phyloP scores from a whole-genome alignment of 2,797 vertebrate species.

The Periophthalmus magnuspinnatus region DNA sequence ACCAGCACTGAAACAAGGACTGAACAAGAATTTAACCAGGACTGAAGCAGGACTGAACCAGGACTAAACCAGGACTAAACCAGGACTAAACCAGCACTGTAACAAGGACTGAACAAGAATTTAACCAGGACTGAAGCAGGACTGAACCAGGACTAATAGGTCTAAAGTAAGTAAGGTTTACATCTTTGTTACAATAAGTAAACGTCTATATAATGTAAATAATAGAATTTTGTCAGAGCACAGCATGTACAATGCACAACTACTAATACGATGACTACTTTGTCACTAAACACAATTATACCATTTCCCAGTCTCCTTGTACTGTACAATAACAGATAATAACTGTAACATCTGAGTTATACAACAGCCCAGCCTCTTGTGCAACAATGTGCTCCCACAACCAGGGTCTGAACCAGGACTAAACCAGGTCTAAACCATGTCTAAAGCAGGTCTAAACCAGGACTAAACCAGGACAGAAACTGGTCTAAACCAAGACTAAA shows the following conservation, averaged over 20 bases:
- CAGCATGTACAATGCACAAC: too few species aligned
- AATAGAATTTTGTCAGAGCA: too few species aligned
- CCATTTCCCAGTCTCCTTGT: too few species aligned
- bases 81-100: not conserved
- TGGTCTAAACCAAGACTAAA: not conserved
- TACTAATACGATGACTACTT: too few species aligned
- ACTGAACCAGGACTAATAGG: not conserved
- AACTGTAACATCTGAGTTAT: too few species aligned
- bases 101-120: not conserved
- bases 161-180: too few species aligned
- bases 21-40: not conserved
- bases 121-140: not conserved
- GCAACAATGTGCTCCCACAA: too few species aligned
- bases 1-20: not conserved
- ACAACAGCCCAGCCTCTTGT: too few species aligned
- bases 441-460: not conserved
- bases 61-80: not conserved
- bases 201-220: not conserved
- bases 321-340: too few species aligned
- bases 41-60: not conserved
- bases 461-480: not conserved
- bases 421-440: not conserved
- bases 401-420: not conserved
- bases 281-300: too few species aligned
- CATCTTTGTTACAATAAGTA: too few species aligned